Evolutionary conservation across 2,888 invertebrate species (phyloP).

Genomic region (Idaea dimidiata): DNA sequence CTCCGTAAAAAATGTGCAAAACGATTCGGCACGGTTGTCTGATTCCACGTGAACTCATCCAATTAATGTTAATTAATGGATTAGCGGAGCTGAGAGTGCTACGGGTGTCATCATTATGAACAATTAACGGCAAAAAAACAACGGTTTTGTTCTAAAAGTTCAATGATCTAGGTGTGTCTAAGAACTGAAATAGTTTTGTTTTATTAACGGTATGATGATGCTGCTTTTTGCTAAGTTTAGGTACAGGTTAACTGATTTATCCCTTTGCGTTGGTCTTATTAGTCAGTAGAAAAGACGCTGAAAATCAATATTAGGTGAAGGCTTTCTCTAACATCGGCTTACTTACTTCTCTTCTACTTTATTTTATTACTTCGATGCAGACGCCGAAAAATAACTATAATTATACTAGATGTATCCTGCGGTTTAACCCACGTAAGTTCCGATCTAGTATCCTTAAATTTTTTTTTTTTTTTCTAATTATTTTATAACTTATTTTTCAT

Average conservation of each 20-base stretch:
- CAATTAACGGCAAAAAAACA: slow-evolving; percentile 26
- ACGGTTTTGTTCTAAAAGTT: neutral
- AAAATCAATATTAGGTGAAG: no score
- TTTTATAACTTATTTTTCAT: no score
- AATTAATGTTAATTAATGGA: slow-evolving; percentile 63
- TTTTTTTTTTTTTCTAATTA: no score
- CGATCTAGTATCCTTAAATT: no score
- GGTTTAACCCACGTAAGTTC: no score
- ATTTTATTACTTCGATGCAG: no score
- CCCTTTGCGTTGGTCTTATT: neutral
- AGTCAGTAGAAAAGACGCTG: no score
- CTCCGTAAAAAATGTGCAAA: slow-evolving; percentile 13
- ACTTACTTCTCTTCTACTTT: no score
- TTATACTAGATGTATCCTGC: no score
- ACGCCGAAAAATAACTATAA: no score
- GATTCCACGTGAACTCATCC: slow-evolving; percentile 52
- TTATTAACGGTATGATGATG: neutral
- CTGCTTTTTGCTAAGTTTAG: neutral
- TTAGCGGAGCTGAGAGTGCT: slow-evolving; percentile 29
- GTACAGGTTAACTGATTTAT: neutral
- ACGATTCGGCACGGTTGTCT: slow-evolving; percentile 39
- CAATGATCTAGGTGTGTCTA: neutral
- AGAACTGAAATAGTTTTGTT: neutral
- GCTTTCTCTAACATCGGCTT: no score
- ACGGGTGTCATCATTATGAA: slow-evolving; percentile 31